Evolutionary conservation across 1,140 invertebrate species (phyloP), one percentile per base, ranked within the genome.

Genomic region (Bombyx mori): DNA sequence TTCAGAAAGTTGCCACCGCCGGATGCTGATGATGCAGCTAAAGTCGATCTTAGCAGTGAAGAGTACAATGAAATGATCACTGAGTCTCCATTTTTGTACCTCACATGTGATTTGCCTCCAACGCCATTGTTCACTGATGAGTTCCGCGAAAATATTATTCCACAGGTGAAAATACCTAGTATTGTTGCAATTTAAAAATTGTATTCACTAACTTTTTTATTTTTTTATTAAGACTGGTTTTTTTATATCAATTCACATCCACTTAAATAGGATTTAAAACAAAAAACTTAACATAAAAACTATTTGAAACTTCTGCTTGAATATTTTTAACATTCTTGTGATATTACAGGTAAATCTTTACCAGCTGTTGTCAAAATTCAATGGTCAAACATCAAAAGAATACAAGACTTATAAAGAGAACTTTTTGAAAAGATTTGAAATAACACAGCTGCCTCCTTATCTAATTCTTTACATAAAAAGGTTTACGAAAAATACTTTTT

Each of bases 351-450:
- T 99, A 4, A 99, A 98, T 80, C 90, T 99, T 18, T 97, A 96
- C 69, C 94, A 94, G 52, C 87, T 99, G 49, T 88, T 99, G 45
- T 94, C 93, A 49, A 99, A 99, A 88, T 99, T 99, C 79, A 99
- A 99, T 88, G 98, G 98, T 3, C 91, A 94, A 54, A 91, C 92
- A 22, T 97, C 99, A 74, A 99, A 99, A 82, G 99, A 99, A 82
- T 99, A 99, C 81, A 99, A 99, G 89, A 99, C 98, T 0, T 99
- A 99, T 79, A 99, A 99, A 81, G 98, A 99, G 78, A 99, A 98
- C 77, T 97, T 97, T 75, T 89, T 99, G 88, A 99, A 99, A 78
- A 90, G 96, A 70, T 99, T 99, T 89, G 96, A 99, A 89, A 95
- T 99, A 42, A 97, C 95, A 0, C 90, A 93, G 71, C 89, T 99